Evolutionary conservation across 2,888 invertebrate genomes (phyloP).

Genomic region (Cryptocheilus praepositus): DNA sequence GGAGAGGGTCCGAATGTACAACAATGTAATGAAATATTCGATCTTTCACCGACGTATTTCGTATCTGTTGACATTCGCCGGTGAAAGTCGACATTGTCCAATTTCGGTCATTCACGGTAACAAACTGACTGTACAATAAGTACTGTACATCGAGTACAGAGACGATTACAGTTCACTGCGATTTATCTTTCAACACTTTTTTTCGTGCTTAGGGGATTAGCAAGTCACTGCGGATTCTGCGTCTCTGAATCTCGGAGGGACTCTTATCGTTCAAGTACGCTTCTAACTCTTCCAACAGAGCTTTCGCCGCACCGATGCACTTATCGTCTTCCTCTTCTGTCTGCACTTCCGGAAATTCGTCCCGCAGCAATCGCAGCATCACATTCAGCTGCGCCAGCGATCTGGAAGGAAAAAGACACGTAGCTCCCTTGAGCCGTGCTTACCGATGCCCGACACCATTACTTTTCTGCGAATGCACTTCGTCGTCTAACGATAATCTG

Average conservation of each 20-base stretch:
- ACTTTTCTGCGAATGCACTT: neutral
- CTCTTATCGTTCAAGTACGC: constrained; percentile 54
- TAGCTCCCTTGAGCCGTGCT: too few species aligned
- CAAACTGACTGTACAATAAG: too few species aligned
- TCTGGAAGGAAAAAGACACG: constrained; percentile 40
- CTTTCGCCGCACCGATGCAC: constrained; percentile 54
- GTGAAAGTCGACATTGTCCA: too few species aligned
- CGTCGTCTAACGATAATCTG: too few species aligned
- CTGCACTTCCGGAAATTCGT: constrained; percentile 55
- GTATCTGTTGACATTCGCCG: too few species aligned
- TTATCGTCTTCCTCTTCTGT: constrained; percentile 44
- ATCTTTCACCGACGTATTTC: too few species aligned
- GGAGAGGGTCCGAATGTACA: too few species aligned
- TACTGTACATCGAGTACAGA: too few species aligned
- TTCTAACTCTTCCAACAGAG: constrained; percentile 61
- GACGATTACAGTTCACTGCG: too few species aligned
- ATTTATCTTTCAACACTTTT: too few species aligned
- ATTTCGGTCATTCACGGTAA: too few species aligned
- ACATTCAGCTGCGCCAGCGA: constrained; percentile 60
- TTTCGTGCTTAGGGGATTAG: constrained; percentile 58
- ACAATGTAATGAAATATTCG: too few species aligned
- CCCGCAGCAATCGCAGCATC: constrained; percentile 56
- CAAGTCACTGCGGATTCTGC: constrained; percentile 63
- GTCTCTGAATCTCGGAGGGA: constrained; percentile 53
- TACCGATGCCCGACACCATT: neutral